Conservation (phyloP, 2,888 invertebrate genomes). For the Drosophila putrida region DNA sequence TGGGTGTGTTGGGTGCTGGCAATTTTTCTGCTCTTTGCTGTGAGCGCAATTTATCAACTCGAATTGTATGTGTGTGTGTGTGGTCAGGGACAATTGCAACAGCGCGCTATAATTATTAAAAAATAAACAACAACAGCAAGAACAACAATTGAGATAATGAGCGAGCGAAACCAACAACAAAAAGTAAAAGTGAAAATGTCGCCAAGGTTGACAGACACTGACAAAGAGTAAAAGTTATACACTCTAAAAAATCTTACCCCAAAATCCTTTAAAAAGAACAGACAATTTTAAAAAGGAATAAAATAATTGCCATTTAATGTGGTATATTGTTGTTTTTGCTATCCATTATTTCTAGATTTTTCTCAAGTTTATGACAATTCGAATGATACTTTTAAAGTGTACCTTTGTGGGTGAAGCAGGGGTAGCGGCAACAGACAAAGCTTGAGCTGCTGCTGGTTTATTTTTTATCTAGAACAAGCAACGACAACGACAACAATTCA, state of each 20-base stretch:
- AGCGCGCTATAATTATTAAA: conserved; percentile 72
- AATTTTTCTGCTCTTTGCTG: conserved; percentile 35
- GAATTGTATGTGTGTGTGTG: conserved; percentile 25
- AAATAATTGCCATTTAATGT: no score
- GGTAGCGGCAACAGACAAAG: conserved; percentile 7
- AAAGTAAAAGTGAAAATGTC: conserved; percentile 64
- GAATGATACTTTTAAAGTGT: no score
- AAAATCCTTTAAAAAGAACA: no score
- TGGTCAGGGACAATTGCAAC: conserved; percentile 79
- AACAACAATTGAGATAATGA: conserved; percentile 77
- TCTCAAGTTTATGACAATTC: no score
- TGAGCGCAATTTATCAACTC: conserved; percentile 71
- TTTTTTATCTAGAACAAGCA: conserved; percentile 47
- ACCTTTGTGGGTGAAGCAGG: no score
- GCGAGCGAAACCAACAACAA: conserved; percentile 47
- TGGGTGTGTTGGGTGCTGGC: conserved; percentile 18
- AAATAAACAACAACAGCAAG: conserved; percentile 57
- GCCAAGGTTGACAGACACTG: conserved; percentile 59
- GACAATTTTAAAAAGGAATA: no score
- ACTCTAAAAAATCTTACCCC: no score
- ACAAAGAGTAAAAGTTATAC: conserved; percentile 42
- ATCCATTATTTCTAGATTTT: no score
- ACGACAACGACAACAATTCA: conserved; percentile 46
- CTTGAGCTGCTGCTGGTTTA: conserved; percentile 4
- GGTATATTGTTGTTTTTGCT: no score